A percentile compares a stretch with the other conserved stretches of the same genome.
phyloP scores from a whole-genome alignment of 1,140 invertebrate genomes.

The Onthophagus taurus region DNA sequence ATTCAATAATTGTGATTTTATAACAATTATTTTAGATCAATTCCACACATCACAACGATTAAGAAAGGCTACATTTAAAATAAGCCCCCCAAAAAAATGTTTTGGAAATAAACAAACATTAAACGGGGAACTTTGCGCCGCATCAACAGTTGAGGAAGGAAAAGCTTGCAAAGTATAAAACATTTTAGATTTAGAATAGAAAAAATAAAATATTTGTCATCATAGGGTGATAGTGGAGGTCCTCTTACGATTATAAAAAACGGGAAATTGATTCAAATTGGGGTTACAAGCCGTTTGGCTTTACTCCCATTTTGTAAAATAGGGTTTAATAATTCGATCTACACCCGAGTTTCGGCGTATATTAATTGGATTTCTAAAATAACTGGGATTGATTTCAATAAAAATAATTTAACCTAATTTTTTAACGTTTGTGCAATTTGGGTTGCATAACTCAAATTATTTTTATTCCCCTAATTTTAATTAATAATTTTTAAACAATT shows the following conservation, averaged over 20 bases:
- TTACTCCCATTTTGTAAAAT: constrained; percentile 31
- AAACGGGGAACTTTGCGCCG: constrained; percentile 29
- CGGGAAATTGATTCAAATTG: constrained; percentile 27
- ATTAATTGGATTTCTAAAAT: constrained; percentile 31
- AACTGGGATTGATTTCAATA: constrained; percentile 28
- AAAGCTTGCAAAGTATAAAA: constrained; percentile 33
- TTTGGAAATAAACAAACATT: constrained; percentile 18
- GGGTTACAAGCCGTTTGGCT: constrained; percentile 32
- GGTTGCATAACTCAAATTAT: too few species aligned
- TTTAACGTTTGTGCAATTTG: too few species aligned
- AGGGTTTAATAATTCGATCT: constrained; percentile 33
- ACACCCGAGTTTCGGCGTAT: constrained; percentile 32
- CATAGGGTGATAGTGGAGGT: constrained; percentile 35
- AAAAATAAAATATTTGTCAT: constrained; percentile 13
- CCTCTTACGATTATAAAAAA: constrained; percentile 27
- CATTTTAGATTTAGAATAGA: background rate
- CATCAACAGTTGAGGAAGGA: constrained; percentile 31
- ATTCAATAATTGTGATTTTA: constrained; percentile 4
- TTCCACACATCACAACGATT: constrained; percentile 26
- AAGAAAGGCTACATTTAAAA: constrained; percentile 30
- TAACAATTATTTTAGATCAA: constrained; percentile 25
- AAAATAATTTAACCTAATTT: too few species aligned
- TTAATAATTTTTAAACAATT: constrained; percentile 34
- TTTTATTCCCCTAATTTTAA: too few species aligned
- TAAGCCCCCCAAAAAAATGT: constrained; percentile 27